A percentile compares a stretch with the other conserved stretches of the same genome.
phyloP scores from a whole-genome alignment of 2,113 vertebrate species.

The Corydoras sp. region DNA sequence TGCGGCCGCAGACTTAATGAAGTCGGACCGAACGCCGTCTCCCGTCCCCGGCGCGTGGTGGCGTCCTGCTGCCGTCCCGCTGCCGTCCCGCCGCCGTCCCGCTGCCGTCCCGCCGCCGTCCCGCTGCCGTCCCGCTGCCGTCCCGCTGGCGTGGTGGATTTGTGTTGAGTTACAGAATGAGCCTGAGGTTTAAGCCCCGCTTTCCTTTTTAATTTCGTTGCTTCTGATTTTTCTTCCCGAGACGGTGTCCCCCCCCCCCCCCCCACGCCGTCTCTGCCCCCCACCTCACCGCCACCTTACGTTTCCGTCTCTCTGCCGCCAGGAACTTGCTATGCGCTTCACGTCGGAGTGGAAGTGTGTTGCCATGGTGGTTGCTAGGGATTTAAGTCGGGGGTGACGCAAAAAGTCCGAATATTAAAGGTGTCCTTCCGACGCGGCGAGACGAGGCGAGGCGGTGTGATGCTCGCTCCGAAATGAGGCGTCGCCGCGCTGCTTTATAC shows the following conservation, averaged over 20 bases:
- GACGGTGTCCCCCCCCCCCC: constrained; percentile 28
- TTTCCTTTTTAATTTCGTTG: neutral
- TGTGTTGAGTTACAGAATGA: too few species aligned
- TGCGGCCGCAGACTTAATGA: constrained; percentile 48
- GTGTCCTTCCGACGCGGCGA: constrained; percentile 64
- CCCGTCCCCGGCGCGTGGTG: too few species aligned
- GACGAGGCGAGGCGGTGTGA: constrained; percentile 51
- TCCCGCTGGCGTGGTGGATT: too few species aligned
- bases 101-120: too few species aligned
- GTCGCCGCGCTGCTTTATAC: constrained; percentile 48
- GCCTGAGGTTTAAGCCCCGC: too few species aligned
- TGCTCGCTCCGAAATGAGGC: constrained; percentile 59
- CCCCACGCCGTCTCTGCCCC: neutral
- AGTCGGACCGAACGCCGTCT: constrained; percentile 47
- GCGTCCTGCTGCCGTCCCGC: too few species aligned
- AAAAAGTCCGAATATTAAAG: constrained; percentile 74
- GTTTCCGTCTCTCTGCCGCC: constrained; percentile 47
- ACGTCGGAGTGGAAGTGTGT: constrained; percentile 67
- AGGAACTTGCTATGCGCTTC: constrained; percentile 69
- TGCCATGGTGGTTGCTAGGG: constrained; percentile 77
- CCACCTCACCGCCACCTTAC: constrained; percentile 32
- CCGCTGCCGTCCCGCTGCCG: too few species aligned
- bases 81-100: too few species aligned
- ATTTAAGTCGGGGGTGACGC: constrained; percentile 68
- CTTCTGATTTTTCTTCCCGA: constrained; percentile 49